A percentile compares a stretch with the other conserved stretches of the same genome.
Evolutionary conservation across 2,113 vertebrate genomes (phyloP).

Genomic region (Larimichthys polyactis): DNA sequence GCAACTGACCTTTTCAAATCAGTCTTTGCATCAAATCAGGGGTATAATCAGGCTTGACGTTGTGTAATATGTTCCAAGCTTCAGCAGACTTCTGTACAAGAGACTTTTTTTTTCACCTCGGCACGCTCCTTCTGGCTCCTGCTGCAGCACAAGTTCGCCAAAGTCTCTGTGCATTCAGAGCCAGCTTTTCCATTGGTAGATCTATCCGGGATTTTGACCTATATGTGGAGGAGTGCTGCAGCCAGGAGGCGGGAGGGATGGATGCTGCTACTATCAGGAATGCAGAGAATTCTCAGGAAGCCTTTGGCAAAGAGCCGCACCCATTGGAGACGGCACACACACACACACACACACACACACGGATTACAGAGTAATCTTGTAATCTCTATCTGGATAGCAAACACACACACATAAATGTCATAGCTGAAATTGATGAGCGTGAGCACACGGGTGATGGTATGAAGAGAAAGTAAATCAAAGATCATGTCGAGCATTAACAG

Average conservation of each 20-base stretch:
- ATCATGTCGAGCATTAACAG: constrained; percentile 24
- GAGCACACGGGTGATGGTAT: background rate
- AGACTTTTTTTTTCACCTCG: background rate
- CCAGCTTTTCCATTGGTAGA: constrained; percentile 1
- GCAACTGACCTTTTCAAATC: background rate
- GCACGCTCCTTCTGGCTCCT: constrained; percentile 38
- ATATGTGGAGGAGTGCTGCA: constrained; percentile 60
- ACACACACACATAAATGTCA: background rate
- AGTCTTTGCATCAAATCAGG: background rate
- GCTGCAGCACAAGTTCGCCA: constrained; percentile 29
- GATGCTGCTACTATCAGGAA: constrained; percentile 65
- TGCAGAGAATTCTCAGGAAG: constrained; percentile 69
- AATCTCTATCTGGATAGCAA: constrained; percentile 7
- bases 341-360: background rate
- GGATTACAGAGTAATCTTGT: constrained; percentile 40
- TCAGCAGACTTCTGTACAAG: background rate
- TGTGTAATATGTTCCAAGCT: background rate
- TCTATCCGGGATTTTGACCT: constrained; percentile 43
- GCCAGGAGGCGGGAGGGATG: constrained; percentile 49
- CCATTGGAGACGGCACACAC: constrained; percentile 33
- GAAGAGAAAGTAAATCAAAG: background rate
- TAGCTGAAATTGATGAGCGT: background rate
- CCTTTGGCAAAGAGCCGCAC: constrained; percentile 63
- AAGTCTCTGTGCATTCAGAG: constrained; percentile 19
- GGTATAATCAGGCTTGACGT: constrained; percentile 5